Base-by-base conservation (phyloP, 2,113 vertebrate species). In the Pelusios castaneus region DNA sequence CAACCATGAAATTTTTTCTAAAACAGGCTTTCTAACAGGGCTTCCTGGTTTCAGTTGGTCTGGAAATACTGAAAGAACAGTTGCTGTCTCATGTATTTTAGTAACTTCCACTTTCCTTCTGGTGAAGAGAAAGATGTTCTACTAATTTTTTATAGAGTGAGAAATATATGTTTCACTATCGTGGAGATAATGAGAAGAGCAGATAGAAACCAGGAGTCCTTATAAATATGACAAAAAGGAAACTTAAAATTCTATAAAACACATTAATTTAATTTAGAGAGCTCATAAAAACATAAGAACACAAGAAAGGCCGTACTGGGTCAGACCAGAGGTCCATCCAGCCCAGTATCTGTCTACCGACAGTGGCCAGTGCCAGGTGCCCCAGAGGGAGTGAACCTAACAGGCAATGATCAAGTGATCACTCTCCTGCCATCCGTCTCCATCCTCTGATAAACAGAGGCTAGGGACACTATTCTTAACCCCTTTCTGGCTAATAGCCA, bases 11-110 rank as follows among this genome's bases (percentile, higher is more conserved):
- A 13, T 4, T 38, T 45, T 38, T 60, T 4, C 17, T 22, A 41
- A 80, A 31, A 1, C 58, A 38, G 41, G 12, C 25, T 45, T 41
- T n/a, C 24, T 52, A 3, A 17, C 63, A 6, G 31, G 45, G 8
- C 19, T 6, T 38, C 54, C 58, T 16, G 70, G 67, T 43, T 88
- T 31, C 1, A 34, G 2, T 27, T 22, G n/a, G 19, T 17, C 38
- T 10, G 31, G 19, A 13, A 78, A 34, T 60, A 0, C 3, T 55
- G 60, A n/a, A 31, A 90, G 6, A 8, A 1, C 1, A 0, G 6
- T 38, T 47, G 10, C 17, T 67, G 5, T 63, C 87, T 47, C 45
- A 8, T 38, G 43, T 14, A 4, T 17, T 76, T 51, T 27, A 60
- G 49, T 77, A 84, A 5, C 55, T 82, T 41, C 10, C 5, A 3